Conservation (phyloP, 2,113 vertebrate genomes). For the Saimiri boliviensis region DNA sequence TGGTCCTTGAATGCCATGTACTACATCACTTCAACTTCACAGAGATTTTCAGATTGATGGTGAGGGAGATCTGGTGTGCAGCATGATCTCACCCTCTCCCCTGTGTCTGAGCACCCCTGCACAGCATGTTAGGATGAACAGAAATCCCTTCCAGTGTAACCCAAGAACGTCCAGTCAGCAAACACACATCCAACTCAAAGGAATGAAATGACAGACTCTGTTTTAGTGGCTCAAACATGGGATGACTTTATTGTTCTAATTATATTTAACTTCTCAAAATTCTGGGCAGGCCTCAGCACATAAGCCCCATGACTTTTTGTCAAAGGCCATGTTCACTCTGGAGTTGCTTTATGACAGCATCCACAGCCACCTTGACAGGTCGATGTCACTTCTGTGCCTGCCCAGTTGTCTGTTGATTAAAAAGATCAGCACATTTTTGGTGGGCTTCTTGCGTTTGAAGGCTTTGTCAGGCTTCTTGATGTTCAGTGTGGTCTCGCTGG, state of each 20-base stretch:
- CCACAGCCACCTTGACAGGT: not conserved
- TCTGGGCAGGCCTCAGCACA: not conserved
- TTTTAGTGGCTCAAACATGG: not conserved
- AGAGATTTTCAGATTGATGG: not conserved
- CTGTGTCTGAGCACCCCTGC: not conserved
- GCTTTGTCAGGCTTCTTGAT: not conserved
- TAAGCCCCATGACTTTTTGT: not conserved
- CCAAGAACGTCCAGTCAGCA: not conserved
- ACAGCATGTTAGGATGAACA: not conserved
- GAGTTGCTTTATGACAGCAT: not conserved
- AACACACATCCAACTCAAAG: not conserved
- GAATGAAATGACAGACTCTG: not conserved
- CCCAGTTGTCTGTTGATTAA: not conserved
- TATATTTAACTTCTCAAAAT: not conserved
- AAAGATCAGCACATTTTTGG: not conserved
- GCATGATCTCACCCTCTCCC: not conserved
- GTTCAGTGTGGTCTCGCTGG: fast-evolving
- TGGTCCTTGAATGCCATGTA: not conserved
- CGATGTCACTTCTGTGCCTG: not conserved
- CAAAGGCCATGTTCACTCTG: not conserved
- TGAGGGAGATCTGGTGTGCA: not conserved
- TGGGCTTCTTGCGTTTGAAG: not conserved
- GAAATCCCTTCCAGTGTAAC: not conserved
- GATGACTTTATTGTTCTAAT: not conserved
- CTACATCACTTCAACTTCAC: not conserved